Conservation (phyloP, 2,113 vertebrate species). For the Platysternon megacephalum region DNA sequence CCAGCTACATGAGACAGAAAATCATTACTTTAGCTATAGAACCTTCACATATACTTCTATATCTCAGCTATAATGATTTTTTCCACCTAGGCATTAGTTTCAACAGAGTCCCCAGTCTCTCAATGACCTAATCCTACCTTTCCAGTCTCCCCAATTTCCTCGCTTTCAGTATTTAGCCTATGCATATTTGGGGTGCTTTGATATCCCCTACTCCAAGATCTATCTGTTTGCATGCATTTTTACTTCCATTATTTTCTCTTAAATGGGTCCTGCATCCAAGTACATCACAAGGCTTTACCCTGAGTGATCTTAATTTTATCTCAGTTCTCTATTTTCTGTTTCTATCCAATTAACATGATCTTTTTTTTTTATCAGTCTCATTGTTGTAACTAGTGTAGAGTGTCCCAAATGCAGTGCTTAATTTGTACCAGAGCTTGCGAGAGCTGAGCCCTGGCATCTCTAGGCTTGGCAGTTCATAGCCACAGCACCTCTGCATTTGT, state of each 20-base stretch:
- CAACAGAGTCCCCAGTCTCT: fast-evolving
- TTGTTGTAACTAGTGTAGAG: neutral
- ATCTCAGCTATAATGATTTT: neutral
- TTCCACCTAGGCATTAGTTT: neutral
- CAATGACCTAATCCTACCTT: neutral
- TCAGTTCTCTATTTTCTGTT: neutral
- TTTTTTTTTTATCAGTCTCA: neutral
- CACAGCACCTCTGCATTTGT: too few relatives aligned
- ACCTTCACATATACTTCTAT: neutral
- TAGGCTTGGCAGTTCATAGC: too few relatives aligned
- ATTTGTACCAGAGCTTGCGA: too few relatives aligned
- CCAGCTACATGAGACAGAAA: neutral
- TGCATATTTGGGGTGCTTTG: neutral
- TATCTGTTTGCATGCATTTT: neutral
- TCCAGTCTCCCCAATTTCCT: neutral
- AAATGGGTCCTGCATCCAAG: neutral
- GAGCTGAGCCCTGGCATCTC: too few relatives aligned
- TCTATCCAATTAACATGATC: neutral
- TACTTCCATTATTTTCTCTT: neutral
- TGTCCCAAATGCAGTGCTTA: neutral
- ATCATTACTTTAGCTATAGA: neutral
- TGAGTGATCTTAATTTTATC: neutral
- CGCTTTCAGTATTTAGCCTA: neutral
- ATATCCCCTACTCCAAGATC: neutral
- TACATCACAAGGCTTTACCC: neutral